These are phyloP conservation scores for Chaunax sp. DNA, from an alignment of 2,797 vertebrate genomes.

Conservation along the genomic window DNA sequence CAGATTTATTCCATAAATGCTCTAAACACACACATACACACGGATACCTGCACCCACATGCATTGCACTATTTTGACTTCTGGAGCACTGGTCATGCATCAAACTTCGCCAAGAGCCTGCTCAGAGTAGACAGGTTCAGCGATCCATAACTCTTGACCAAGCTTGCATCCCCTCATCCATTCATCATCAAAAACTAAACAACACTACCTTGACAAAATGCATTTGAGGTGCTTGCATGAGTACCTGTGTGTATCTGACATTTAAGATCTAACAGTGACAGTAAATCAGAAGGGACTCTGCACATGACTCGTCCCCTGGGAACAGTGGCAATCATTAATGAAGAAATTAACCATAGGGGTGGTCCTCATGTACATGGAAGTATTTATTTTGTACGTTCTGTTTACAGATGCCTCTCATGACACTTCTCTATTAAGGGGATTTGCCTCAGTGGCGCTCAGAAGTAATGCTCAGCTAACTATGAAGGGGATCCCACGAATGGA, in stretches of 20 bases:
- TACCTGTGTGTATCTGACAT: conserved; percentile 30
- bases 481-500: conserved; percentile 74
- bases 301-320: conserved; percentile 23
- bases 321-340: conserved; percentile 51
- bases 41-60: not conserved
- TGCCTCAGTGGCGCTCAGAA: conserved; percentile 57
- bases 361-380: conserved; percentile 53
- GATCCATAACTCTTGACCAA: conserved; percentile 62
- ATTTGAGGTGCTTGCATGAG: conserved; percentile 35
- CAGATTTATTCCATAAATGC: conserved; percentile 2
- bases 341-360: conserved; percentile 45
- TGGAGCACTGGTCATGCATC: conserved; percentile 48
- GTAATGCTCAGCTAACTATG: conserved; percentile 75
- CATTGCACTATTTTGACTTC: conserved; percentile 44
- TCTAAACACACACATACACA: not conserved
- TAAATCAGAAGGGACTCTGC: conserved; percentile 24
- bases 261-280: conserved; percentile 7
- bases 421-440: conserved; percentile 79
- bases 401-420: conserved; percentile 76
- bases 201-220: conserved; percentile 45
- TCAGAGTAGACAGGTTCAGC: conserved; percentile 47
- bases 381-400: conserved; percentile 72
- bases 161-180: conserved; percentile 43
- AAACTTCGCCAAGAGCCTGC: conserved; percentile 45
- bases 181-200: conserved; percentile 53